Conservation (phyloP, 92 coral and sea anemone genomes). For the Palythoa caribaeorum region DNA sequence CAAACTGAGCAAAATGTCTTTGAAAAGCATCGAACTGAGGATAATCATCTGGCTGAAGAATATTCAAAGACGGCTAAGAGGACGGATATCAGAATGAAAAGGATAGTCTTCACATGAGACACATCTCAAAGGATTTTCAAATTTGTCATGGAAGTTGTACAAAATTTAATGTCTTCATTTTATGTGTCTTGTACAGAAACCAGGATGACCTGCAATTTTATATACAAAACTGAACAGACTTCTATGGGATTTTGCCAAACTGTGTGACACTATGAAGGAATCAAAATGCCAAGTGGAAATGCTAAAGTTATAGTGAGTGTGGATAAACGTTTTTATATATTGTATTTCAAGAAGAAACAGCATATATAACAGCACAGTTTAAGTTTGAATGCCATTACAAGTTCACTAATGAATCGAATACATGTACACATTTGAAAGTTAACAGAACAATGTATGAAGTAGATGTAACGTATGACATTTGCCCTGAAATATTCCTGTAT, state of each 20-base stretch:
- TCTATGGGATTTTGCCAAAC: constrained; percentile 39
- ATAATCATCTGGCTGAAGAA: constrained; percentile 36
- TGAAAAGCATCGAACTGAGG: constrained; percentile 10
- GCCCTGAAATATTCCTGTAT: too few species aligned
- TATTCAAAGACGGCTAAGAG: constrained; percentile 25
- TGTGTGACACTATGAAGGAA: constrained; percentile 45
- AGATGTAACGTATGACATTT: constrained; percentile 19
- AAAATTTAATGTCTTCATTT: constrained; percentile 20
- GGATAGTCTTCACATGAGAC: constrained; percentile 30
- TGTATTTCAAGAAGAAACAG: constrained; percentile 52
- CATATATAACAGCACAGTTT: constrained; percentile 3
- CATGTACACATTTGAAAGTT: constrained; percentile 47
- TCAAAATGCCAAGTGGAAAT: constrained; percentile 50
- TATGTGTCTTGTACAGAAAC: constrained; percentile 39
- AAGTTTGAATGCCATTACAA: constrained; percentile 54
- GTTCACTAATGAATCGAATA: constrained; percentile 47
- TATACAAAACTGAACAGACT: constrained; percentile 47
- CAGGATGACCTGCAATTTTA: constrained; percentile 10
- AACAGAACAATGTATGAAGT: constrained; percentile 15
- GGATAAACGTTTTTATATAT: constrained; percentile 57
- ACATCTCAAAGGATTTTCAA: constrained; percentile 20
- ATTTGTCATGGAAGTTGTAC: constrained; percentile 18
- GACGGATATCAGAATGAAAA: constrained; percentile 16
- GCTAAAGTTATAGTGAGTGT: constrained; percentile 36
- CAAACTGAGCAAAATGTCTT: constrained; percentile 32